Base-by-base conservation (phyloP, 2,113 vertebrate species). In the Rhynchomys soricoides region DNA sequence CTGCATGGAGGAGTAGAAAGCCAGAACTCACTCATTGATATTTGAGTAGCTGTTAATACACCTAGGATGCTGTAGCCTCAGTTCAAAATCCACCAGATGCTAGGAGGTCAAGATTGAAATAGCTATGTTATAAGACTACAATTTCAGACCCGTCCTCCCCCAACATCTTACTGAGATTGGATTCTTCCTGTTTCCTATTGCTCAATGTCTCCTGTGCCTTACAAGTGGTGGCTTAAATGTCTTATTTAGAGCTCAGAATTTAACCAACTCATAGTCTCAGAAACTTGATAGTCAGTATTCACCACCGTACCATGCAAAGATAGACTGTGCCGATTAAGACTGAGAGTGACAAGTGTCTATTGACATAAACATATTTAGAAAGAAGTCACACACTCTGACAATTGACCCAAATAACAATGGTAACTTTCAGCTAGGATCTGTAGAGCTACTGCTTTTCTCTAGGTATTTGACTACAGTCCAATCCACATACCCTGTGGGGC, bases 1-100 rank as follows among this genome's bases (percentile, higher is more conserved):
- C 15, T 43, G 4, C 24, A 29, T 22, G 8, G 7, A 43, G 1
- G 15, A 3, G 6, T 26, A 15, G 12, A 5, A 59, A 10, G 1
- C n/a, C 12, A 59, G 12, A 82, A 40, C 12, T 4, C 79, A 24
- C 37, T 82, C 19, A 9, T 40, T 40, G 37, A 40, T 79, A 17
- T 5, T 79, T 5, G 17, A 52, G 24, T 82, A 7, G 37, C 78
- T 57, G 21, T 24, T 81, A 21, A 57, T 21, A 57, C 37, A 1
- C 2, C 19, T n/a, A 22, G 22, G n/a, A 22, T 81, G 11, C 37
- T 82, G 37, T 59, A 59, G 22, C 55, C 6, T 22, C 55, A 82
- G 37, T 6, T 59, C 37, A n/a, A 26, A 12, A 81, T 55, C 52
- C 5, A 26, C 21, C 21, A 8, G 52, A 40, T 59, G 37, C 12